These are phyloP conservation scores for Coboldia fuscipes DNA, from an alignment of 1,140 invertebrate species.

Conservation along the genomic window DNA sequence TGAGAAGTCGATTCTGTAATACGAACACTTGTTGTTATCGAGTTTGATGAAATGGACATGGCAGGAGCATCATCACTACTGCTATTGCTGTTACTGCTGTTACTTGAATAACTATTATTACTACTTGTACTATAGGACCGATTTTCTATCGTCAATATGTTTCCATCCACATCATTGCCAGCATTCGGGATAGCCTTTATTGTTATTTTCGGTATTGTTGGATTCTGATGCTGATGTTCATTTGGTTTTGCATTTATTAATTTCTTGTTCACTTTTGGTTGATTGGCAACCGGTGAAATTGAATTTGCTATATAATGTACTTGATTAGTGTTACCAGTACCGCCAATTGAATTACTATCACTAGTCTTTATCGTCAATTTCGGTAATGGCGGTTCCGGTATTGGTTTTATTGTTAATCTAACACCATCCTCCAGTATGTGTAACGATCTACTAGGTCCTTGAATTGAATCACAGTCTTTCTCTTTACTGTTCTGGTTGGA, in stretches of 20 bases:
- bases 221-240: background rate
- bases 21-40: too few relatives aligned
- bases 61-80: too few relatives aligned
- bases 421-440: background rate
- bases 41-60: too few relatives aligned
- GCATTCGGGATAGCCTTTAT: too few relatives aligned
- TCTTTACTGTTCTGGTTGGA: background rate
- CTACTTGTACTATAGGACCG: too few relatives aligned
- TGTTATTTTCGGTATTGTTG: background rate
- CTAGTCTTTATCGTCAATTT: constrained; percentile 3
- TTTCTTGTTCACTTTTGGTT: background rate
- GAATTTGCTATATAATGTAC: background rate
- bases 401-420: constrained; percentile 3
- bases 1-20: too few relatives aligned
- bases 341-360: background rate
- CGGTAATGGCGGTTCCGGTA: constrained; percentile 3
- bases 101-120: too few relatives aligned
- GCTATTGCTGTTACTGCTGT: too few relatives aligned
- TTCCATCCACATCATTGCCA: too few relatives aligned
- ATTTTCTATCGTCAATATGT: too few relatives aligned
- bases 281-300: background rate
- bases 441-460: too few relatives aligned
- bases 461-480: background rate
- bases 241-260: background rate
- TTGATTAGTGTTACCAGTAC: background rate